Conservation (phyloP, 2,113 vertebrate species). For the Brachypodius melanocephalos region DNA sequence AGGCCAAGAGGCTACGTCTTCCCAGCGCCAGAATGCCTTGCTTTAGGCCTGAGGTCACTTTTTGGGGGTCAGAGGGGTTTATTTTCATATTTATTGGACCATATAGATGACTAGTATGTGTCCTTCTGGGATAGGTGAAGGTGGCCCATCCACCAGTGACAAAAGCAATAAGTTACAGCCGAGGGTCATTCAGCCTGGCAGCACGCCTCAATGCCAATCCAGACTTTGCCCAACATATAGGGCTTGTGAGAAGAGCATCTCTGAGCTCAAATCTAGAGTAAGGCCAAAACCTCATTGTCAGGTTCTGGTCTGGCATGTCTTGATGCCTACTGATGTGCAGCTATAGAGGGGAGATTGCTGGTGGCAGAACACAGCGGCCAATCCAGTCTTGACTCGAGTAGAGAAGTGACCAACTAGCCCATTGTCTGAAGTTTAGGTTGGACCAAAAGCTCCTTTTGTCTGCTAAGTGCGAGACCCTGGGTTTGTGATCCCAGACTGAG, state of each 20-base stretch:
- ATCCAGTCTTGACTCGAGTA: neutral
- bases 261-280: neutral
- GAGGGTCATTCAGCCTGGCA: neutral
- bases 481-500: neutral
- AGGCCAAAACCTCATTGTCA: neutral
- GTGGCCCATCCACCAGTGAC: neutral
- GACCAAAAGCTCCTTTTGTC: neutral
- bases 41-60: neutral
- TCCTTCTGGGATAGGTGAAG: neutral
- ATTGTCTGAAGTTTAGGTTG: fast-evolving
- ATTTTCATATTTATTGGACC: neutral
- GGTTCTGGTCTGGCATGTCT: neutral
- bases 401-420: fast-evolving
- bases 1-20: neutral
- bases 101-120: too few species aligned
- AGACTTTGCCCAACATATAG: neutral
- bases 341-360: neutral
- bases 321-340: neutral
- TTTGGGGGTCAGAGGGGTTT: fast-evolving
- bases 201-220: neutral
- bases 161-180: neutral
- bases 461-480: neutral
- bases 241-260: neutral
- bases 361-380: neutral
- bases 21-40: fast-evolving